Evolutionary conservation across 2,888 invertebrate species (phyloP), one percentile per base, ranked within the genome.

Genomic region (Synanthedon formicaeformis): DNA sequence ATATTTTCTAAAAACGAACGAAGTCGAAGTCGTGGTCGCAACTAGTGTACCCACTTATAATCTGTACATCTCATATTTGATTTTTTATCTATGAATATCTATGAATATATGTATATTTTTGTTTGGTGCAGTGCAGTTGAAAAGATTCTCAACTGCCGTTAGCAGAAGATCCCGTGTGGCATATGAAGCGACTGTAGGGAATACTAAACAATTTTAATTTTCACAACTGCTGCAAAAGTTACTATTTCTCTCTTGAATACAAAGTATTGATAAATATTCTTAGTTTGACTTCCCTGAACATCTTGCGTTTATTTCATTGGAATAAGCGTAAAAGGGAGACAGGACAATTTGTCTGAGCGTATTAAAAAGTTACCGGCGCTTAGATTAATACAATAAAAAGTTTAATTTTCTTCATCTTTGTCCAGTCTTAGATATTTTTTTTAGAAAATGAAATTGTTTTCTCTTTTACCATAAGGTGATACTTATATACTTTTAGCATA

Each of bases 321-420:
- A 57, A 57, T 52, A 58, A 62, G 56, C 72, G 76, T 77, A 79
- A 34, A 82, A 82, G 74, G 73, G 71, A 81, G 81, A 81, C 81
- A 81, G 80, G 75, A 72, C 77, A 77, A 81, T 75, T 82, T 73
- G 67, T 73, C 77, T 81, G 78, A 70, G 67, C 59, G 67, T 76
- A 80, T 84, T 83, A 81, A 79, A 76, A 84, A 82, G 78, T 82
- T 84, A 81, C 81, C 79, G 82, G 75, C 45, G 69, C 73, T 71
- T 66, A 76, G 67, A 76, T 75, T 77, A 78, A 75, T 69, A 69
- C 70, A 70, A 69, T 81, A 78, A 81, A 73, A 78, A 82, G 78
- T 76, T 78, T 71, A 76, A 82, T 61, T 64, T 59, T 74, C 76
- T 76, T 68, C 67, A 73, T 69, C 73, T 63, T 45, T 45, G 11